phyloP scores from a whole-genome alignment of 2,888 invertebrate genomes.

The Alcis repandata region DNA sequence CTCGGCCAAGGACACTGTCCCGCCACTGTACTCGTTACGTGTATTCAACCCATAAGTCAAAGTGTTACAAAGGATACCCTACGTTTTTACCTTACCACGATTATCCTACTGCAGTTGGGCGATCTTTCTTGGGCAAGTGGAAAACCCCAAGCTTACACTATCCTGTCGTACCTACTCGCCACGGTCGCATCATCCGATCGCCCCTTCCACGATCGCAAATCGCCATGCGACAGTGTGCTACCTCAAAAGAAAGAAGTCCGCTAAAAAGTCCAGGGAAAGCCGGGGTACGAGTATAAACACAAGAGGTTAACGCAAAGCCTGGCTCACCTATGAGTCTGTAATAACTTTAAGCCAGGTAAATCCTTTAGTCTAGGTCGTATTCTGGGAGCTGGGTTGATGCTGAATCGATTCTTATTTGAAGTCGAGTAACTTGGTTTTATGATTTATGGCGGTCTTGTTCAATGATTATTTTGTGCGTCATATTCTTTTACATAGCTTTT shows the following conservation, averaged over 20 bases:
- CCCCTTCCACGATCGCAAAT: background rate
- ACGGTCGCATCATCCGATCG: background rate
- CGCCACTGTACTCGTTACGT: no score
- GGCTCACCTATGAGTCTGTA: slow-evolving; percentile 41
- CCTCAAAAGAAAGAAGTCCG: slow-evolving; percentile 2
- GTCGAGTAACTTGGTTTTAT: background rate
- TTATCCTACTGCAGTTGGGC: no score
- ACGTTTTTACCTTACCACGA: no score
- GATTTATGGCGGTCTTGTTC: no score
- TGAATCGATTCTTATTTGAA: background rate
- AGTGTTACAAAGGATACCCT: no score
- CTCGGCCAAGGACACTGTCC: no score
- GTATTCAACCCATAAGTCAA: no score
- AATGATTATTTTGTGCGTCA: no score
- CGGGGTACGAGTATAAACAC: slow-evolving; percentile 25
- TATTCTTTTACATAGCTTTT: no score
- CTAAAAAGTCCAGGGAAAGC: slow-evolving; percentile 11
- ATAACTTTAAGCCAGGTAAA: slow-evolving; percentile 45
- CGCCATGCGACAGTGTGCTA: slow-evolving; percentile 3
- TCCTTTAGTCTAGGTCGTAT: slow-evolving; percentile 36
- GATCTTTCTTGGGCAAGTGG: no score
- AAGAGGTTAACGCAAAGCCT: slow-evolving; percentile 34
- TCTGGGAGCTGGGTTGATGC: slow-evolving; percentile 26
- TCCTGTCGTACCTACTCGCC: background rate
- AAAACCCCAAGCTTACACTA: background rate